Evolutionary conservation across 2,888 invertebrate species (phyloP).

Genomic region (Pollenia labialis): DNA sequence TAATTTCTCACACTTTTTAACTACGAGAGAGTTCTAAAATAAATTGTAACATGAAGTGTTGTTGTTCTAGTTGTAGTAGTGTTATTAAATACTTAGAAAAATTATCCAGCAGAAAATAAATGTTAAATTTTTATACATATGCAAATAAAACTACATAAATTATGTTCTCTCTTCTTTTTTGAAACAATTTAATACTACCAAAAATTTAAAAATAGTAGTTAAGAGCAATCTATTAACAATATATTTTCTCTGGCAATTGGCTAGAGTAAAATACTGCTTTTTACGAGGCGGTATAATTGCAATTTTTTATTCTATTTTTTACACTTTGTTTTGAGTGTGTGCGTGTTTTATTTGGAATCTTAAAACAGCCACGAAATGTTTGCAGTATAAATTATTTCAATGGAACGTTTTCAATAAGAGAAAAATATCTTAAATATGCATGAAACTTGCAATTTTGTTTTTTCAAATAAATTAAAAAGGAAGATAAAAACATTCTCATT

Average conservation of each 20-base stretch:
- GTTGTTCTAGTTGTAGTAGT: constrained; percentile 25
- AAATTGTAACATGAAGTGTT: constrained; percentile 51
- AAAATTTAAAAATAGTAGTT: constrained; percentile 35
- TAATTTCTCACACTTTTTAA: constrained; percentile 52
- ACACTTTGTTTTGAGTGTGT: constrained; percentile 60
- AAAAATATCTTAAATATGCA: constrained; percentile 38
- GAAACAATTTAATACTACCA: constrained; percentile 39
- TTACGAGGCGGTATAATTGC: constrained; percentile 52
- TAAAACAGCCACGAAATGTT: constrained; percentile 53
- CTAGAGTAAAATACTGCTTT: constrained; percentile 58
- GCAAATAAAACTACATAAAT: constrained; percentile 68
- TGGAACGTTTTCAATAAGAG: constrained; percentile 18
- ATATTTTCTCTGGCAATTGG: constrained; percentile 45
- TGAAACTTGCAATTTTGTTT: constrained; percentile 54
- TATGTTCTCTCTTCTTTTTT: constrained; percentile 51
- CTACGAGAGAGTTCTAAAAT: constrained; percentile 40
- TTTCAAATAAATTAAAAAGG: constrained; percentile 44
- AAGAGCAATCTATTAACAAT: constrained; percentile 37
- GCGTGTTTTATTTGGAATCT: constrained; percentile 51
- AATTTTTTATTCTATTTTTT: constrained; percentile 48
- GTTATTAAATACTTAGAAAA: constrained; percentile 54
- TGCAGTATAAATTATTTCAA: constrained; percentile 25
- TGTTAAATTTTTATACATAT: constrained; percentile 46
- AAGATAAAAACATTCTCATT: constrained; percentile 26
- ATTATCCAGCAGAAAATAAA: constrained; percentile 15